Base-by-base conservation (phyloP, 2,113 vertebrate species). In the Odontesthes bonariensis region DNA sequence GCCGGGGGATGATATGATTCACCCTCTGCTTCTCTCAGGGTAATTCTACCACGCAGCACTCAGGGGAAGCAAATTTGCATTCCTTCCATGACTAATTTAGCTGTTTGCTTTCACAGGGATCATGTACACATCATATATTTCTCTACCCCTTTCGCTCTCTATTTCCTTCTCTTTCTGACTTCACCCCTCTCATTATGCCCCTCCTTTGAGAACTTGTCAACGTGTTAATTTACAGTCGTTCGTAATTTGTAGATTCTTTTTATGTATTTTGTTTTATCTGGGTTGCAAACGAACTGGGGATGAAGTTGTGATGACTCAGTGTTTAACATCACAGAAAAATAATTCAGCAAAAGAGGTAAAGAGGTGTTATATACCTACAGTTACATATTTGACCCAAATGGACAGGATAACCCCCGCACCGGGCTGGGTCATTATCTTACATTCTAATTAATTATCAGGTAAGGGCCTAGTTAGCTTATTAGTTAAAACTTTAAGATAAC, bases 11-110 rank as follows among this genome's bases (percentile, higher is more conserved):
- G 83, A 81, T 81, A 60, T 92, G 91, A 92, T 90, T 93, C 91
- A 92, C 86, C 35, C 84, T 74, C 77, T 52, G 79, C 87, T 90
- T 83, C 85, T 90, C 88, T 87, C 73, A 38, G 87, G 91, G 84
- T 86, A 85, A 87, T 92, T 93, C 86, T 75, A 77, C 86, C 75
- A 71, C 86, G 70, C 76, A 79, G 87, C 82, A 75, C 81, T 89
- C 87, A 85, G 89, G 90, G 91, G 89, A 84, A 85, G 83, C 71
- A 85, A 85, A 93, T 92, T 90, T 89, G 88, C 90, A 90, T 92
- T 65, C 19, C 77, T 82, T 91, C 82, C 71, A 86, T 81, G 87
- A 89, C 78, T 87, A 90, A 88, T 90, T 91, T 91, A 87, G 79
- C 89, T 91, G 86, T 91, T 91, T 91, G 86, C 77, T 88, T 91